Conservation (phyloP, 1,140 invertebrate genomes). For the Saccostrea cuccullata region DNA sequence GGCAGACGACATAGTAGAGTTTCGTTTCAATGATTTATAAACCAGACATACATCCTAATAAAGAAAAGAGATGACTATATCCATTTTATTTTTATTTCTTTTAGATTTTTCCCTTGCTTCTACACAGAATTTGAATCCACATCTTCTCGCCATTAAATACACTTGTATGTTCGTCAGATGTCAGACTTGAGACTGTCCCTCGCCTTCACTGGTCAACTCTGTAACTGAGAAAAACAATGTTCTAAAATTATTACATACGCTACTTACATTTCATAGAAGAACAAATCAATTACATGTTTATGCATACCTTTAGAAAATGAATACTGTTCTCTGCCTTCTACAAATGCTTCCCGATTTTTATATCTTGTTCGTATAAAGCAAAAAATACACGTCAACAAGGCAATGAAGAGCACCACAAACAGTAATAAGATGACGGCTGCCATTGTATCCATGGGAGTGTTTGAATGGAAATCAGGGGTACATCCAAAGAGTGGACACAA, state of each 20-base stretch:
- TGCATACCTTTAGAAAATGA: constrained; percentile 20
- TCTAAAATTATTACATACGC: too few species aligned
- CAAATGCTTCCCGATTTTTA: not conserved
- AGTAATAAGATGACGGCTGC: not conserved
- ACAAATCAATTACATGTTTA: too few species aligned
- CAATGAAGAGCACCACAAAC: not conserved
- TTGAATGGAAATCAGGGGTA: not conserved
- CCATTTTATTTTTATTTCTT: not conserved
- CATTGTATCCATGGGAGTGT: constrained; percentile 7
- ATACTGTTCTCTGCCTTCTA: not conserved
- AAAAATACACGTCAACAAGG: not conserved
- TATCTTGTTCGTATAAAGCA: not conserved
- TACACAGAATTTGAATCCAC: not conserved
- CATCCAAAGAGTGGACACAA: not conserved
- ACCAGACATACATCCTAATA: not conserved
- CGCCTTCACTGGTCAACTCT: not conserved
- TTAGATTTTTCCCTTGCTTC: not conserved
- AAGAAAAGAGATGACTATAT: not conserved
- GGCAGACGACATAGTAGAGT: not conserved
- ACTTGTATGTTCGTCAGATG: not conserved
- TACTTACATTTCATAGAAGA: too few species aligned
- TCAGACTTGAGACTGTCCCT: not conserved
- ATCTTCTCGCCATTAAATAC: not conserved
- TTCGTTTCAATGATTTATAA: not conserved
- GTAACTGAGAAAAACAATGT: not conserved